These are phyloP conservation scores for Glareola pratincola DNA, from an alignment of 2,113 vertebrate genomes.

Conservation along the genomic window DNA sequence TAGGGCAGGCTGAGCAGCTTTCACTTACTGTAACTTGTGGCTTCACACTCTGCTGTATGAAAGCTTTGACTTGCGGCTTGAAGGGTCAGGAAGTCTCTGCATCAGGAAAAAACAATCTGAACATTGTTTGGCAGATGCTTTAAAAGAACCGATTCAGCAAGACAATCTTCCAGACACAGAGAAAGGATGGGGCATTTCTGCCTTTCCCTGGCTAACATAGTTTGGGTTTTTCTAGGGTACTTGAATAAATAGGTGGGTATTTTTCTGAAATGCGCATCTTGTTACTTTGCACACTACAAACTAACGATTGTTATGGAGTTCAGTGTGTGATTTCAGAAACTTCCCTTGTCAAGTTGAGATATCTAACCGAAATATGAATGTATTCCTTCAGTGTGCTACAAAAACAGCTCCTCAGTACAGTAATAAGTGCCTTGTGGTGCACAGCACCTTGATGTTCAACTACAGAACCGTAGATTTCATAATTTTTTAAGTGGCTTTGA, in stretches of 20 bases:
- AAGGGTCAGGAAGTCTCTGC: neutral
- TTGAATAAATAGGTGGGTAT: neutral
- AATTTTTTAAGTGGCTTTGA: neutral
- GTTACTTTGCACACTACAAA: neutral
- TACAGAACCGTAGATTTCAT: neutral
- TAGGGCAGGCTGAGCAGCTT: neutral
- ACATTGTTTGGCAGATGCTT: neutral
- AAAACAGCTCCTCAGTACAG: neutral
- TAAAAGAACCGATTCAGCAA: rapidly evolving
- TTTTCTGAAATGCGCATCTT: rapidly evolving
- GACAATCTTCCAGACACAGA: neutral
- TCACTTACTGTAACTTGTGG: neutral
- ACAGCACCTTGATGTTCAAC: neutral
- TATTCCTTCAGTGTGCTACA: rapidly evolving
- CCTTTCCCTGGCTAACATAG: neutral
- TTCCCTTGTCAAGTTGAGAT: neutral
- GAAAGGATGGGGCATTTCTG: neutral
- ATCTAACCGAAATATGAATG: rapidly evolving
- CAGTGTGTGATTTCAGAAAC: neutral
- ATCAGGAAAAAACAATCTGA: neutral
- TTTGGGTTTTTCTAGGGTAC: neutral
- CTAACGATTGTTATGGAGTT: rapidly evolving
- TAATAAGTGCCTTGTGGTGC: neutral
- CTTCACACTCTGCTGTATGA: neutral
- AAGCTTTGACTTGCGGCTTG: neutral